These are phyloP conservation scores for Rotaria sp. DNA, from an alignment of 2,888 invertebrate species.

Conservation along the genomic window DNA sequence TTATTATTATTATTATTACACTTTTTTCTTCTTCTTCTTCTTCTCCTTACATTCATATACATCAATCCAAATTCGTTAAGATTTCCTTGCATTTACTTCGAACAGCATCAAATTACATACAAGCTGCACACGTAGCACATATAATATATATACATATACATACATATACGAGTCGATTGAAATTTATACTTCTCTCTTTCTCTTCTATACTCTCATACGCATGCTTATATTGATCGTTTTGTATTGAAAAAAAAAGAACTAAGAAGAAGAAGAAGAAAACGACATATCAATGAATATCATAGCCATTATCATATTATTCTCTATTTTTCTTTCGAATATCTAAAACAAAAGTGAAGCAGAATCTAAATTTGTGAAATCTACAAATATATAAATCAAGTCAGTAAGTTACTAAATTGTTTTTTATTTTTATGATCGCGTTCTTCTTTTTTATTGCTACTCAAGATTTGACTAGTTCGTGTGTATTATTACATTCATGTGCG, in stretches of 20 bases:
- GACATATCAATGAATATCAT: not conserved
- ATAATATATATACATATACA: not conserved
- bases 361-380: not conserved
- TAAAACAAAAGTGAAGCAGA: not conserved
- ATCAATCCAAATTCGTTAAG: conserved; percentile 4
- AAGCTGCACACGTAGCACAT: not conserved
- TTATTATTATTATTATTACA: not conserved
- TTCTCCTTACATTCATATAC: not conserved
- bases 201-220: not conserved
- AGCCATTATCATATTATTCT: not conserved
- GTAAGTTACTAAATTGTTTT: not conserved
- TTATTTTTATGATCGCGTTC: not conserved
- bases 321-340: not conserved
- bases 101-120: conserved; percentile 3
- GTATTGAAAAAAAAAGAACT: not conserved
- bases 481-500: not conserved
- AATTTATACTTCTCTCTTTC: not conserved
- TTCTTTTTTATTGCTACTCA: not conserved
- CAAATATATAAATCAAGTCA: not conserved
- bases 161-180: not conserved
- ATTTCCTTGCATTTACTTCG: not conserved
- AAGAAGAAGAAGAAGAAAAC: not conserved
- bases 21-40: not conserved
- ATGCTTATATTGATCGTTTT: not conserved
- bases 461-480: not conserved